A percentile compares a stretch with the other conserved stretches of the same genome.
phyloP scores from a whole-genome alignment of 2,888 invertebrate species.

The Polyommatus icarus region DNA sequence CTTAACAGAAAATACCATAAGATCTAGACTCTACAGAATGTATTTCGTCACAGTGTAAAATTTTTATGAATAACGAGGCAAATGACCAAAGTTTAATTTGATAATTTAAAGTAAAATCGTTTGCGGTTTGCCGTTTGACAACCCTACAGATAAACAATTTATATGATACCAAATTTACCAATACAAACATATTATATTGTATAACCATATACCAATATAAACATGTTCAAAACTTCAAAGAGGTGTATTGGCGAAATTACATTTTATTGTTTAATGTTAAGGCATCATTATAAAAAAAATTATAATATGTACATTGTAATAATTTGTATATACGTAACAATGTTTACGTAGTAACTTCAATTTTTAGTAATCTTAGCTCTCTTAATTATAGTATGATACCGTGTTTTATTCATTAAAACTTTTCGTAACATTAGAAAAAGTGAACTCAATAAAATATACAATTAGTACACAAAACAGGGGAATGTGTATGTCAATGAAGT shows the following conservation, averaged over 20 bases:
- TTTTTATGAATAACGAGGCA: too few relatives aligned
- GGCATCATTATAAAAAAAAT: not conserved
- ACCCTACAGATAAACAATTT: conserved; percentile 7
- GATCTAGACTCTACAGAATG: too few relatives aligned
- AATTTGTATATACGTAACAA: too few relatives aligned
- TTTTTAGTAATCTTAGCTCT: too few relatives aligned
- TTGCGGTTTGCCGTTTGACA: not conserved
- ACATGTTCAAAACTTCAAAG: not conserved
- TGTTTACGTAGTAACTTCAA: not conserved
- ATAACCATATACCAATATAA: not conserved
- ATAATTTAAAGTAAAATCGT: not conserved
- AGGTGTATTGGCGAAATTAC: not conserved
- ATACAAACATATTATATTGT: not conserved
- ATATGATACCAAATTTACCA: not conserved
- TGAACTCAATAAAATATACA: conserved; percentile 19
- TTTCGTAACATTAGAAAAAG: not conserved
- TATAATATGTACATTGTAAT: not conserved
- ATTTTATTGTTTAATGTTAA: conserved; percentile 1
- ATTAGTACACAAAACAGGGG: conserved; percentile 9
- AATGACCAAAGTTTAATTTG: not conserved
- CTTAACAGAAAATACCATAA: too few relatives aligned
- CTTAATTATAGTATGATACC: not conserved
- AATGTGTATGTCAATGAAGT: conserved; percentile 12
- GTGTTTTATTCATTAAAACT: not conserved
- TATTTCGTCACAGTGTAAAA: too few relatives aligned